These are phyloP conservation scores for Lophura nycthemera DNA, from an alignment of 2,113 vertebrate genomes.

Conservation along the genomic window DNA sequence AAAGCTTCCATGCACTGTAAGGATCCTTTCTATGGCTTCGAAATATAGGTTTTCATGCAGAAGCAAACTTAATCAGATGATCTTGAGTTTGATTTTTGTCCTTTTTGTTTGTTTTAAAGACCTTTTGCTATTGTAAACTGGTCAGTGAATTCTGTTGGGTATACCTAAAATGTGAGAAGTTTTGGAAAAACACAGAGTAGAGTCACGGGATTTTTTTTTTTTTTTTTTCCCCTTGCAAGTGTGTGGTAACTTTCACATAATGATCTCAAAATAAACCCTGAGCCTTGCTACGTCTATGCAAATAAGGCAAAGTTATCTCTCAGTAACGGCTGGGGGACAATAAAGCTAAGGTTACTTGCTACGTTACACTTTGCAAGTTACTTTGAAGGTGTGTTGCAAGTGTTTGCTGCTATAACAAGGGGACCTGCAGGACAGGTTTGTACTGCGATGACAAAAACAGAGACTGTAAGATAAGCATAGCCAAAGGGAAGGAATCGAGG, in stretches of 20 bases:
- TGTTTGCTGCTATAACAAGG: accelerated
- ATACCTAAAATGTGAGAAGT: neutral
- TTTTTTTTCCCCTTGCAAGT: neutral
- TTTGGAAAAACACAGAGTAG: neutral
- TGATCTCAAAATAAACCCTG: neutral
- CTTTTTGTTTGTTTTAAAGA: neutral
- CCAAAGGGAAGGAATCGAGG: neutral
- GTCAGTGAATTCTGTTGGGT: neutral
- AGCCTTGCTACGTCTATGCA: neutral
- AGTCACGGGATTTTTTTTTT: neutral
- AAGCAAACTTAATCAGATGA: neutral
- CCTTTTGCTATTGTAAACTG: neutral
- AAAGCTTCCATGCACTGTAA: neutral
- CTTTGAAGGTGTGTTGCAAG: neutral
- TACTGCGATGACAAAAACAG: neutral
- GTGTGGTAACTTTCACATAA: neutral
- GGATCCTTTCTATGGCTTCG: neutral
- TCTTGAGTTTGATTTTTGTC: neutral
- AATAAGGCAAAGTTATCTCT: neutral
- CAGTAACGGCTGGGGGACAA: neutral
- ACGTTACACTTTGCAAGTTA: neutral
- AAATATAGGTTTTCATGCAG: neutral
- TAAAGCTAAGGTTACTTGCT: neutral
- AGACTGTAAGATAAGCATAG: accelerated
- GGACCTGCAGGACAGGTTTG: neutral